Percentiles rank a stretch among this genome's conserved stretches.
Evolutionary conservation across 2,888 invertebrate species (phyloP).

Genomic region (Agapostemon virescens): DNA sequence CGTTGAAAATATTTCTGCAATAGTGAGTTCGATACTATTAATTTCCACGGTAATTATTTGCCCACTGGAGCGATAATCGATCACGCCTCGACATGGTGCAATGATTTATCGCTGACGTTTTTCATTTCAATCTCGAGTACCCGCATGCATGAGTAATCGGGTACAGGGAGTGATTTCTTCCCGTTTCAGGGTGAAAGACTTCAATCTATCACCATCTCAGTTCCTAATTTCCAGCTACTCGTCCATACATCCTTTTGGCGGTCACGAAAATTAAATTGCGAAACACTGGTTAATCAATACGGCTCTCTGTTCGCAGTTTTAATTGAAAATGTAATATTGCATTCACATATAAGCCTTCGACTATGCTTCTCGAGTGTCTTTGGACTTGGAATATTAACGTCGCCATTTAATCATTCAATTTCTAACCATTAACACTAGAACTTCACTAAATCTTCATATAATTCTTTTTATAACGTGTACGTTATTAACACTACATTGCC

Average conservation of each 20-base stretch:
- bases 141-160: slow-evolving; percentile 47
- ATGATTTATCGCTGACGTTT: slow-evolving; percentile 64
- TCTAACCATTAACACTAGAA: too few species aligned
- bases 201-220: slow-evolving; percentile 27
- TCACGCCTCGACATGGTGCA: slow-evolving; percentile 56
- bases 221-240: slow-evolving; percentile 21
- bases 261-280: neutral
- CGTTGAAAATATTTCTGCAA: slow-evolving; percentile 18
- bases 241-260: neutral
- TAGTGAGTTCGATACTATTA: slow-evolving; percentile 34
- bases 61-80: slow-evolving; percentile 58
- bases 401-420: too few species aligned
- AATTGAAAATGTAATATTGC: neutral
- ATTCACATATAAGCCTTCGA: too few species aligned
- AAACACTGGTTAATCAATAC: neutral
- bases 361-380: too few species aligned
- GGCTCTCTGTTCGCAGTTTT: neutral
- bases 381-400: too few species aligned
- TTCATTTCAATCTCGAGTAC: slow-evolving; percentile 60
- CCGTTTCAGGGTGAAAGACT: slow-evolving; percentile 32
- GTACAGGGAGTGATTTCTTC: slow-evolving; percentile 41
- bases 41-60: slow-evolving; percentile 60
- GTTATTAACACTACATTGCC: too few species aligned
- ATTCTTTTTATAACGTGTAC: too few species aligned
- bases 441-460: too few species aligned